Base-by-base conservation (phyloP, 2,113 vertebrate species). In the Abramis brama region DNA sequence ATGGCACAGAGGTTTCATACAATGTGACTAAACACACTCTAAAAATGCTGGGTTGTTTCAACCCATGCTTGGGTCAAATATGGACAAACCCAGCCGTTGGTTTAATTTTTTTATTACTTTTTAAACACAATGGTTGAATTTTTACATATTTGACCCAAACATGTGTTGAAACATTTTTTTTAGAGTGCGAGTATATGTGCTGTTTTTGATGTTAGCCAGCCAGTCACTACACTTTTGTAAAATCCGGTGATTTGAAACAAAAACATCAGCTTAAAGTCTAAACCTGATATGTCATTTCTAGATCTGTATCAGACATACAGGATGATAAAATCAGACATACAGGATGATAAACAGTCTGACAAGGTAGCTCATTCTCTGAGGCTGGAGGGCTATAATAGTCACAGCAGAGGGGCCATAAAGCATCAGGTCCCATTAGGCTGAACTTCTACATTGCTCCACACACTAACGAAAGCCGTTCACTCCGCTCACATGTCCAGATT, bases 401-500 rank as follows among this genome's bases (percentile, higher is more conserved):
- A 30, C 33, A 66, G 50, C 33, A 79, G 64, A 47, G 6, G 1
- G 7, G 47, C 43, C 73, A 62, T 86, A 87, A 89, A 87, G 52
- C 55, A 89, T 87, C 59, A 68, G 17, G 21, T 39, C 55, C n/a
- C 55, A 82, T 85, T 52, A 77, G 60, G 64, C n/a, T 66, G 62
- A 60, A 74, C 43, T 70, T 43, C 79, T 55, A 50, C 39, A n/a
- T 75, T 47, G 59, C 64, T 70, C 60, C 8, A 6, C n/a, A 30
- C 23, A 60, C 66, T 75, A 64, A 79, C 47, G 3, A 36, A 47
- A 57, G 45, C 36, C 19, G 25, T 68, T 59, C n/a, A 25, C 80
- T 30, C 25, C 36, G 13, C 77, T 86, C 60, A 86, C 73, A 50
- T 73, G 50, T 86, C 76, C 15, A 64, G 74, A 84, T 86, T 77